A percentile compares a stretch with the other conserved stretches of the same genome.
phyloP scores from a whole-genome alignment of 2,113 vertebrate species.

The Rutilus rutilus region DNA sequence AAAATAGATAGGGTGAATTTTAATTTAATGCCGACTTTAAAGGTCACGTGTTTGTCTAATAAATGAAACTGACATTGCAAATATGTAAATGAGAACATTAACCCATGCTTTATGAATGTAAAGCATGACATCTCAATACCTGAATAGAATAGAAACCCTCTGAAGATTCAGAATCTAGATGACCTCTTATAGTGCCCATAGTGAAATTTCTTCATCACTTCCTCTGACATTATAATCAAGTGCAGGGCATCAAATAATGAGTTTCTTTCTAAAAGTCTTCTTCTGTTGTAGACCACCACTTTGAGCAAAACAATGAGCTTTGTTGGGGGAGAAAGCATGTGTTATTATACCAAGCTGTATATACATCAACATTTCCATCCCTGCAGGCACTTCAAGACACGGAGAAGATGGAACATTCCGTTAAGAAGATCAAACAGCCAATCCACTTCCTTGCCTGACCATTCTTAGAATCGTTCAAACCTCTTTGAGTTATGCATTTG shows the following conservation, averaged over 20 bases:
- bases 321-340: conserved; percentile 9
- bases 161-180: background rate
- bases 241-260: background rate
- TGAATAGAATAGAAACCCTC: background rate
- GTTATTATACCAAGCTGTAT: conserved; percentile 42
- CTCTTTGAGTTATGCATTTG: background rate
- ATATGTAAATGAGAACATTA: too few species aligned
- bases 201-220: background rate
- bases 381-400: conserved; percentile 48
- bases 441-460: background rate
- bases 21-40: background rate
- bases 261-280: conserved; percentile 20
- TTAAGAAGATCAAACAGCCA: conserved; percentile 57
- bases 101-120: too few species aligned
- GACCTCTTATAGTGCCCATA: background rate
- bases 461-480: conserved; percentile 15
- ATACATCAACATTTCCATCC: conserved; percentile 59
- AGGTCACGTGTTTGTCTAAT: background rate
- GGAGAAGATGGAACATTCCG: conserved; percentile 53
- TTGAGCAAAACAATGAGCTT: conserved; percentile 17
- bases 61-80: background rate
- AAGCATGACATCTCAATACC: too few species aligned
- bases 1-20: background rate
- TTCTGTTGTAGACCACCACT: background rate
- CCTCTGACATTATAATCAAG: background rate